Evolutionary conservation across 1,140 invertebrate species (phyloP).

Genomic region (Lepidostoma basale): DNA sequence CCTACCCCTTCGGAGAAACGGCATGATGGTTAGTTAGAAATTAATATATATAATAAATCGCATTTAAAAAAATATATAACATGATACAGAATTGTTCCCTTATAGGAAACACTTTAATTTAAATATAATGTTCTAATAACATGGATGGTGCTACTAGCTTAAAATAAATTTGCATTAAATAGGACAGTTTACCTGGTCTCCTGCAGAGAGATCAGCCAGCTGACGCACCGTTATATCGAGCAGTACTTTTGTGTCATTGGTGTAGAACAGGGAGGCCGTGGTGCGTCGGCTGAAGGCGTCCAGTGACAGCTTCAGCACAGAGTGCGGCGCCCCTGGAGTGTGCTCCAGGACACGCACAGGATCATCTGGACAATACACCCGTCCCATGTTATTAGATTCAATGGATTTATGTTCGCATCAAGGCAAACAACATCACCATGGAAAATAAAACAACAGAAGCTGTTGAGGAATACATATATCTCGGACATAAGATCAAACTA

Average conservation of each 20-base stretch:
- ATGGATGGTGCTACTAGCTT: not conserved
- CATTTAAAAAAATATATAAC: too few relatives aligned
- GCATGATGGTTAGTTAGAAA: too few relatives aligned
- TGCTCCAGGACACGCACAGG: constrained; percentile 85
- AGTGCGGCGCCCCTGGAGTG: constrained; percentile 77
- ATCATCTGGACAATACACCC: constrained; percentile 70
- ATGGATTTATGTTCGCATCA: too few relatives aligned
- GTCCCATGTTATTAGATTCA: too few relatives aligned
- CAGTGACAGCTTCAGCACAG: constrained; percentile 85
- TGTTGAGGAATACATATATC: too few relatives aligned
- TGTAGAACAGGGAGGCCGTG: constrained; percentile 87
- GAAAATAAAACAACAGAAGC: too few relatives aligned
- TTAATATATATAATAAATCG: too few relatives aligned
- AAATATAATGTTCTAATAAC: too few relatives aligned
- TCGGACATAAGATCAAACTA: too few relatives aligned
- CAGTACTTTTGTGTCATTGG: constrained; percentile 90
- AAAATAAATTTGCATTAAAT: not conserved
- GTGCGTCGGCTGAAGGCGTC: constrained; percentile 79
- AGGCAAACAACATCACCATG: too few relatives aligned
- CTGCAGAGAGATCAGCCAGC: constrained; percentile 85
- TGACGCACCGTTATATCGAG: constrained; percentile 90
- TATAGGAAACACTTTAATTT: too few relatives aligned
- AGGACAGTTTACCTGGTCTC: constrained; percentile 70
- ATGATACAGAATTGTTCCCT: not conserved
- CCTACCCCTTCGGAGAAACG: too few relatives aligned